Conservation (phyloP, 2,888 invertebrate genomes). For the Stratiomys singularior region DNA sequence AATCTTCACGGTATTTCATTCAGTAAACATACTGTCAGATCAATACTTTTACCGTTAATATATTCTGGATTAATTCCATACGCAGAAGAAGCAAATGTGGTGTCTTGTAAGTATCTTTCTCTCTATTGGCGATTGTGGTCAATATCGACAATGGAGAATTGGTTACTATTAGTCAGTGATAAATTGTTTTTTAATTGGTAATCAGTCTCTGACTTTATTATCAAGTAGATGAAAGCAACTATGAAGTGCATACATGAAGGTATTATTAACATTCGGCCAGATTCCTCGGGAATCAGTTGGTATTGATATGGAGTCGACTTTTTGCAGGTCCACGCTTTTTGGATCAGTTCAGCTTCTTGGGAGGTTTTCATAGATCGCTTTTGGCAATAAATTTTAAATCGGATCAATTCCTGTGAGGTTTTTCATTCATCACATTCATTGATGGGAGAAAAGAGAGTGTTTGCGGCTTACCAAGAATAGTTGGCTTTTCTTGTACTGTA, state of each 20-base stretch:
- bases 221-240: constrained; percentile 38
- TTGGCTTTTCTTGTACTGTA: constrained; percentile 6
- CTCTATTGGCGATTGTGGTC: not conserved
- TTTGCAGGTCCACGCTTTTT: not conserved
- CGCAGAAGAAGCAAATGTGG: not conserved
- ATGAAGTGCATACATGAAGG: constrained; percentile 19
- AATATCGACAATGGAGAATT: constrained; percentile 5
- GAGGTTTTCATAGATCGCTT: constrained; percentile 23
- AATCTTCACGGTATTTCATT: constrained; percentile 30
- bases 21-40: constrained; percentile 19
- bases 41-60: constrained; percentile 38
- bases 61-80: constrained; percentile 33
- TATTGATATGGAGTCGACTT: not conserved
- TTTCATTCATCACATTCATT: not conserved
- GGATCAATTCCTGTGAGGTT: constrained; percentile 34
- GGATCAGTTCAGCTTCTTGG: constrained; percentile 11
- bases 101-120: not conserved
- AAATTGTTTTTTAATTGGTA: constrained; percentile 46
- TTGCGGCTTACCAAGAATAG: constrained; percentile 4
- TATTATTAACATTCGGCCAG: constrained; percentile 27
- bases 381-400: constrained; percentile 9
- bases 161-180: constrained; percentile 33
- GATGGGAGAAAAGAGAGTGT: not conserved
- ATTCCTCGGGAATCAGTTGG: not conserved
- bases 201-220: constrained; percentile 46